phyloP scores from a whole-genome alignment of 2,888 invertebrate species.

The Epirrita christyi region DNA sequence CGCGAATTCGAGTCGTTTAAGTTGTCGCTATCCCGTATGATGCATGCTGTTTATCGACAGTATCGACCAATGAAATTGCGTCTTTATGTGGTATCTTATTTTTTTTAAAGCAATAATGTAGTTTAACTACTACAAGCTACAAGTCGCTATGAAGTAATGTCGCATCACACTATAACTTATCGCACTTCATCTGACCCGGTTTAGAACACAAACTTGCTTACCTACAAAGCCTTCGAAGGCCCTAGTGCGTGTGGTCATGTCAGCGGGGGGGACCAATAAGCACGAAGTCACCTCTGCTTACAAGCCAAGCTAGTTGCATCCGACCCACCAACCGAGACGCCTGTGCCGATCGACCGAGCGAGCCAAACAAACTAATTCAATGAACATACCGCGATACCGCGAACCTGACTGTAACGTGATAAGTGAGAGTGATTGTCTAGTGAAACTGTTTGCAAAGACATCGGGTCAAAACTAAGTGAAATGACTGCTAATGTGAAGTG shows the following conservation, averaged over 20 bases:
- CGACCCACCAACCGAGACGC: slow-evolving; percentile 45
- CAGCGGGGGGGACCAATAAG: slow-evolving; percentile 53
- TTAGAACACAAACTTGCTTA: slow-evolving; percentile 43
- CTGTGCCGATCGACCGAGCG: slow-evolving; percentile 48
- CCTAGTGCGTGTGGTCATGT: slow-evolving; percentile 45
- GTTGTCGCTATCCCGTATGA: too few species aligned
- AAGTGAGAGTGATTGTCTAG: slow-evolving; percentile 72
- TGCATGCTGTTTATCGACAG: too few species aligned
- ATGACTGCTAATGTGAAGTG: slow-evolving; percentile 9
- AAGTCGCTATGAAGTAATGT: background rate
- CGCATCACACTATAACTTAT: slow-evolving; percentile 13
- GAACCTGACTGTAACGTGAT: slow-evolving; percentile 47
- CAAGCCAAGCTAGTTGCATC: slow-evolving; percentile 63
- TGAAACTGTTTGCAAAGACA: slow-evolving; percentile 55
- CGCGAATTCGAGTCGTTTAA: too few species aligned
- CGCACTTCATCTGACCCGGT: slow-evolving; percentile 48
- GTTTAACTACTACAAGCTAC: background rate
- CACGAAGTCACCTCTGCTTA: slow-evolving; percentile 42
- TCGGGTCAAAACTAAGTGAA: slow-evolving; percentile 11
- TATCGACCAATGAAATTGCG: too few species aligned
- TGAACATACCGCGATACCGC: slow-evolving; percentile 50
- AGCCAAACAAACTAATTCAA: slow-evolving; percentile 47
- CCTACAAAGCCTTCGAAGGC: slow-evolving; percentile 56
- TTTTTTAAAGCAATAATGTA: background rate
- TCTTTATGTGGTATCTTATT: background rate